Percentiles rank a stretch among this genome's conserved stretches.
phyloP scores from a whole-genome alignment of 1,140 invertebrate genomes.

The Orchesella cincta region DNA sequence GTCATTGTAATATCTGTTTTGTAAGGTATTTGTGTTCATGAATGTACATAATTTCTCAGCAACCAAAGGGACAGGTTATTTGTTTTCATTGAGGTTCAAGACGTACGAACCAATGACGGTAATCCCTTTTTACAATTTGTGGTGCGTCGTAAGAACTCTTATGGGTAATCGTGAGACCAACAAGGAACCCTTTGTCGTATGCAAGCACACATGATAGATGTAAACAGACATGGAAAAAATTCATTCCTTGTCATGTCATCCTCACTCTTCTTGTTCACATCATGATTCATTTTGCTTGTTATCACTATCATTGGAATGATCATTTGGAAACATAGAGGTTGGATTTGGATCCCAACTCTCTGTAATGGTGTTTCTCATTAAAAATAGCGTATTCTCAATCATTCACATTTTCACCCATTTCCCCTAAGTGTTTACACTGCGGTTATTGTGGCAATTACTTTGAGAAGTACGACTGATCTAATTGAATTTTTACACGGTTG shows the following conservation, averaged over 20 bases:
- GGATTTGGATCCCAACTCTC: no score
- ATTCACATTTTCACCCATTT: not conserved
- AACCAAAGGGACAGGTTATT: not conserved
- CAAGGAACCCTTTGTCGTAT: not conserved
- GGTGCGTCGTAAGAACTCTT: not conserved
- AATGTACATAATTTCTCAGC: not conserved
- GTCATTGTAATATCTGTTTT: not conserved
- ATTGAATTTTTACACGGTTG: not conserved
- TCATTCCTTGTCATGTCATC: not conserved
- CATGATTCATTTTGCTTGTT: conserved; percentile 1
- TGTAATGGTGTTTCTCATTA: not conserved
- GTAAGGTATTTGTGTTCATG: not conserved
- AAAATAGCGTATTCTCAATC: not conserved
- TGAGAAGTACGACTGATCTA: no score
- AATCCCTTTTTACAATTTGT: not conserved
- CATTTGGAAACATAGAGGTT: no score
- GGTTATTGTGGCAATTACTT: no score
- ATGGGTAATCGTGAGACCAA: no score
- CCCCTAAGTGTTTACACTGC: no score
- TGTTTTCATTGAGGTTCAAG: not conserved
- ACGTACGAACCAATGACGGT: not conserved
- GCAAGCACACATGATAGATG: not conserved
- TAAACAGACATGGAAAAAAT: not conserved
- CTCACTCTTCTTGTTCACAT: not conserved
- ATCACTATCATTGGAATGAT: not conserved